Conservation (phyloP, 2,113 vertebrate species). For the Triplophysa dalaica region DNA sequence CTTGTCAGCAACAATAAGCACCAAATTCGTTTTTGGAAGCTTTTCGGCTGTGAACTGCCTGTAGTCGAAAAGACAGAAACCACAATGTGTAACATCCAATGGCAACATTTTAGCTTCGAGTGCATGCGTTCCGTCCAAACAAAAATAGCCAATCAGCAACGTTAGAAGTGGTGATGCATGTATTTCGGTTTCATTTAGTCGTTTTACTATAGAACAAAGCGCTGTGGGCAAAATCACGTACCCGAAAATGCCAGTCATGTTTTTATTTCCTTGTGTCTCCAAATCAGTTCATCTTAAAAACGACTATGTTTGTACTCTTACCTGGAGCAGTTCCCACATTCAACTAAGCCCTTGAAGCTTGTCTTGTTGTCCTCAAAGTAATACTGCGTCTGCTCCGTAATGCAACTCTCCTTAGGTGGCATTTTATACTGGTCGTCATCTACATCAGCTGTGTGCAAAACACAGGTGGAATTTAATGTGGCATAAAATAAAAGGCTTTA, state of each 20-base stretch:
- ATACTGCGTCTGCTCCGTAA: constrained; percentile 94
- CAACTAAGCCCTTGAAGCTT: constrained; percentile 82
- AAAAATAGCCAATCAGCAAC: too few species aligned
- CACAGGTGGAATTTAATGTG: not conserved
- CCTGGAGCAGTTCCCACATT: constrained; percentile 93
- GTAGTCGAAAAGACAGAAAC: constrained; percentile 51
- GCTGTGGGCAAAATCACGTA: too few species aligned
- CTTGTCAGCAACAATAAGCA: constrained; percentile 90
- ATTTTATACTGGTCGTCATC: constrained; percentile 78
- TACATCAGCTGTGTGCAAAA: constrained; percentile 76
- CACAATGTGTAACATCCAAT: not conserved
- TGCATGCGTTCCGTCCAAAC: too few species aligned
- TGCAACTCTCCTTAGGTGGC: constrained; percentile 87
- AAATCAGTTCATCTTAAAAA: not conserved
- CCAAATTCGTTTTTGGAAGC: constrained; percentile 90
- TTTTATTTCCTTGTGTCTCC: not conserved
- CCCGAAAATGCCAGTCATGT: not conserved
- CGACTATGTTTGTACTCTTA: constrained; percentile 59
- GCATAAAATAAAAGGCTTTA: not conserved
- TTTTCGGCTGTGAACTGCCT: constrained; percentile 92
- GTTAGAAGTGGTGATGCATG: too few species aligned
- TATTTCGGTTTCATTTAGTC: too few species aligned
- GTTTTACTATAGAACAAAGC: too few species aligned
- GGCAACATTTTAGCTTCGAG: too few species aligned
- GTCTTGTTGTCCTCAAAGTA: constrained; percentile 81